phyloP scores from a whole-genome alignment of 2,797 vertebrate species.

The Morus bassanus region DNA sequence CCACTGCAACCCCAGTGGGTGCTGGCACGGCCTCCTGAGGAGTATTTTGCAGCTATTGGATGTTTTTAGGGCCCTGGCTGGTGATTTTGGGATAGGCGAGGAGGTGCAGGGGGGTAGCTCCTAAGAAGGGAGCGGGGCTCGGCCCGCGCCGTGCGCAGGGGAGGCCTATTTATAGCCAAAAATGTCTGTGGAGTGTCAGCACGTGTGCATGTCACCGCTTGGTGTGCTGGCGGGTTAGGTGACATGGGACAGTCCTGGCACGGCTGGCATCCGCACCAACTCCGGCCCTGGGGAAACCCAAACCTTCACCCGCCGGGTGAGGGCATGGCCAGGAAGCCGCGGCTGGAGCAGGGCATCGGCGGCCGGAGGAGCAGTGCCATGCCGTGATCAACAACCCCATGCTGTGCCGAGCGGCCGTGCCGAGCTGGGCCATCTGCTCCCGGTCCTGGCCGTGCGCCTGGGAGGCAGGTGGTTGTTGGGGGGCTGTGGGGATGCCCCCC shows the following conservation, averaged over 20 bases:
- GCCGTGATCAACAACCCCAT: not conserved
- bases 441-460: rapidly evolving
- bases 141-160: not conserved
- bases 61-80: not conserved
- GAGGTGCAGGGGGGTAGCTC: not conserved
- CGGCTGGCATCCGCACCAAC: not conserved
- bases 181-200: constrained; percentile 51
- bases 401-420: not conserved
- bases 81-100: not conserved
- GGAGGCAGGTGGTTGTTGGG: not conserved
- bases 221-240: not conserved
- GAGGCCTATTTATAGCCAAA: constrained; percentile 62
- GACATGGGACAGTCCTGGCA: constrained; percentile 50
- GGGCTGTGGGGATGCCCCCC: not conserved
- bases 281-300: not conserved
- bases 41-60: not conserved
- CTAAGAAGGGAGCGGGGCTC: not conserved
- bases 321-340: not conserved
- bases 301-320: not conserved
- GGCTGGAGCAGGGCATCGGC: not conserved
- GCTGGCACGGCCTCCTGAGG: rapidly evolving
- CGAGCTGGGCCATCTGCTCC: constrained; percentile 30
- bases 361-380: not conserved
- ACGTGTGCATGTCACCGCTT: not conserved
- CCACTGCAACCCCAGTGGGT: not conserved